Evolutionary conservation across 2,888 invertebrate genomes (phyloP).

Genomic region (Macaria notata): DNA sequence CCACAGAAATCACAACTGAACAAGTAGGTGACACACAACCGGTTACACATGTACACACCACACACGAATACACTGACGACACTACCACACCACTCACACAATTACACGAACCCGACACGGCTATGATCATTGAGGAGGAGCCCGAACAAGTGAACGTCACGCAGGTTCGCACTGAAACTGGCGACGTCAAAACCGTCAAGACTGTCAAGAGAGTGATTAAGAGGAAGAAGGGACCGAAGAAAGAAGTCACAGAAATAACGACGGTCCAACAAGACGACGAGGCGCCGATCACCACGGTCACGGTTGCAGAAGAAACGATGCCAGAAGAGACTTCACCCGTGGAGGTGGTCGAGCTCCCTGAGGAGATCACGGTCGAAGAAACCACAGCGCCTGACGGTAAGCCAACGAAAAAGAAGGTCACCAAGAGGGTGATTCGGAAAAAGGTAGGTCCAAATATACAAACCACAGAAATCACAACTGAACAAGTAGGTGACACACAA

Average conservation of each 20-base stretch:
- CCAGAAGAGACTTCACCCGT: constrained; percentile 24
- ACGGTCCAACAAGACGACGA: constrained; percentile 28
- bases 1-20: constrained; percentile 36
- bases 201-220: constrained; percentile 35
- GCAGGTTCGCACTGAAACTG: constrained; percentile 38
- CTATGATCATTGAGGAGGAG: constrained; percentile 39
- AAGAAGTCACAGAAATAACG: constrained; percentile 40
- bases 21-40: constrained; percentile 45
- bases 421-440: constrained; percentile 36
- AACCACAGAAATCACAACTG: constrained; percentile 20
- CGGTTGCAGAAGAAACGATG: constrained; percentile 11
- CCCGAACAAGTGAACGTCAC: constrained; percentile 28
- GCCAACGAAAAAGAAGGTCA: constrained; percentile 40
- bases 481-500: constrained; percentile 37
- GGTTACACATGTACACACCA: constrained; percentile 56
- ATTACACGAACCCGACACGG: constrained; percentile 31
- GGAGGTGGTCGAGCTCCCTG: constrained; percentile 39
- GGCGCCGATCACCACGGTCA: constrained; percentile 20
- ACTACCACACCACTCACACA: constrained; percentile 31
- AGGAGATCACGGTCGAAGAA: constrained; percentile 51
- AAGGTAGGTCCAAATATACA: constrained; percentile 41
- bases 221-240: constrained; percentile 46
- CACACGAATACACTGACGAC: constrained; percentile 52
- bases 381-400: constrained; percentile 39
- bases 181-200: constrained; percentile 52